phyloP scores from a whole-genome alignment of 2,797 vertebrate species.

The Danio jaintianensis region DNA sequence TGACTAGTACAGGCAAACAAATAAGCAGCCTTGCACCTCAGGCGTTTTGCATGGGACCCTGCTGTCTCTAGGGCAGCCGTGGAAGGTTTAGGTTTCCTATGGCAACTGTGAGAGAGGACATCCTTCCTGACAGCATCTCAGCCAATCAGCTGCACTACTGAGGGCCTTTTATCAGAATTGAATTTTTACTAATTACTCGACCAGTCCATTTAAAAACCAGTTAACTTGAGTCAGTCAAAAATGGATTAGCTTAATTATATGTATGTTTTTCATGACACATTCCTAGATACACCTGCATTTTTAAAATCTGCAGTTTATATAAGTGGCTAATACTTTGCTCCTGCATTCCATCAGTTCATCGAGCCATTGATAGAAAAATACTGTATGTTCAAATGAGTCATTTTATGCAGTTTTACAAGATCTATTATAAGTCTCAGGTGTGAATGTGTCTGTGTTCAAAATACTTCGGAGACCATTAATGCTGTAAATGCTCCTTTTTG shows the following conservation, averaged over 20 bases:
- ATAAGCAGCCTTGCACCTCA: slow-evolving; percentile 49
- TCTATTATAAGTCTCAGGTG: too few species aligned
- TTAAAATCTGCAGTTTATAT: neutral
- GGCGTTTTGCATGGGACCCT: slow-evolving; percentile 65
- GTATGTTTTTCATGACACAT: neutral
- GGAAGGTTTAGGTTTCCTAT: slow-evolving; percentile 79
- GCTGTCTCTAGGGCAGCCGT: slow-evolving; percentile 79
- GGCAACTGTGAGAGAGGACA: slow-evolving; percentile 75
- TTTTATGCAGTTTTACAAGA: too few species aligned
- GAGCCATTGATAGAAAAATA: neutral
- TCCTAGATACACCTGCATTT: neutral
- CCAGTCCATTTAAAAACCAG: slow-evolving; percentile 7
- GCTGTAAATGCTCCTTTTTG: too few species aligned
- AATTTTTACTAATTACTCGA: slow-evolving; percentile 34
- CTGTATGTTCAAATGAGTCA: too few species aligned
- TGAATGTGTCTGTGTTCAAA: too few species aligned
- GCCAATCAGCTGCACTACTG: slow-evolving; percentile 68
- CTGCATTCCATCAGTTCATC: neutral
- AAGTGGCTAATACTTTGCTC: neutral
- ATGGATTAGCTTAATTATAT: slow-evolving; percentile 31
- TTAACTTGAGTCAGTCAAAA: slow-evolving; percentile 29
- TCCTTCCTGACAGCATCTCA: slow-evolving; percentile 62
- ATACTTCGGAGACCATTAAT: too few species aligned
- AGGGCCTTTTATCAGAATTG: slow-evolving; percentile 63
- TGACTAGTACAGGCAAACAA: slow-evolving; percentile 42